phyloP scores from a whole-genome alignment of 1,140 invertebrate species.

The Magallana angulata region DNA sequence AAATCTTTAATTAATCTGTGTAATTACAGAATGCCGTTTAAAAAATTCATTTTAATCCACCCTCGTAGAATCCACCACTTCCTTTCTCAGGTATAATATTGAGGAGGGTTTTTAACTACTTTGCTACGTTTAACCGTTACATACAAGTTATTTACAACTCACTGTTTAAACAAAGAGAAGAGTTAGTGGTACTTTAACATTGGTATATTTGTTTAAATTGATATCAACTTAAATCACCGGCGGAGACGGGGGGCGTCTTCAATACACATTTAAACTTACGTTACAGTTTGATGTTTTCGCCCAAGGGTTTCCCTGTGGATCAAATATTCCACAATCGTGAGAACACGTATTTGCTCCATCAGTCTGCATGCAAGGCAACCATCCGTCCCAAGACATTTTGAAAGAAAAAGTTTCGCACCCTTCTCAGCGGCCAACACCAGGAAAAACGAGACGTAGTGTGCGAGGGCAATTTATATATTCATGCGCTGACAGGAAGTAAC shows the following conservation, averaged over 20 bases:
- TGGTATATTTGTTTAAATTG: too few relatives aligned
- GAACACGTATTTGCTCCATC: slow-evolving; percentile 14
- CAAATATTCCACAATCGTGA: slow-evolving; percentile 36
- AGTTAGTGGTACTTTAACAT: too few relatives aligned
- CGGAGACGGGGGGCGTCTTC: slow-evolving; percentile 1
- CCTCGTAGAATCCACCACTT: neutral
- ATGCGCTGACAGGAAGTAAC: slow-evolving; percentile 1
- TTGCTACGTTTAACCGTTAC: neutral
- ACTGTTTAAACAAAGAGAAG: too few relatives aligned
- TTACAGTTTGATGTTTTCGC: neutral
- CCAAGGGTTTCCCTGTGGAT: slow-evolving; percentile 14
- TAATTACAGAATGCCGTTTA: too few relatives aligned
- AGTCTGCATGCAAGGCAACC: neutral
- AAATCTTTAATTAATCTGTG: too few relatives aligned
- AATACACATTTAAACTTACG: neutral
- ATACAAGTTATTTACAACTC: neutral
- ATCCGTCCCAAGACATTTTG: slow-evolving; percentile 31
- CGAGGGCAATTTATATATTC: slow-evolving; percentile 5
- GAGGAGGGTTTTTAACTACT: neutral
- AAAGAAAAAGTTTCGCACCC: neutral
- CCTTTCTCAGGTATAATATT: neutral
- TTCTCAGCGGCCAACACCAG: neutral
- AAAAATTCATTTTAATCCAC: neutral
- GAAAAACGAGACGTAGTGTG: neutral
- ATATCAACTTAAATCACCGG: neutral